phyloP scores from a whole-genome alignment of 2,888 invertebrate species.

The Diploptera punctata region DNA sequence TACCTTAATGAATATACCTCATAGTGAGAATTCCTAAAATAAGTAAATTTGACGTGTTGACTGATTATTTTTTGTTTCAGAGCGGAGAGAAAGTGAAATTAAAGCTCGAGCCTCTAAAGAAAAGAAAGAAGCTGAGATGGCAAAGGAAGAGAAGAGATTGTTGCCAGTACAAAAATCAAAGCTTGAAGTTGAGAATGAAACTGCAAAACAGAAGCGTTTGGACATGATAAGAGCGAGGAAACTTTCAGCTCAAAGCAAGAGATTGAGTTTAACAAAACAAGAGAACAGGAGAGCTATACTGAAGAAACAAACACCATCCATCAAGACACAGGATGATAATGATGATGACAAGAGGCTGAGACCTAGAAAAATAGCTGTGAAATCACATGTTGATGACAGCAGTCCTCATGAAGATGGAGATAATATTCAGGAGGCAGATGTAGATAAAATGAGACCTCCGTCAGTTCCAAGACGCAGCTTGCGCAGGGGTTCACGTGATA shows the following conservation, averaged over 20 bases:
- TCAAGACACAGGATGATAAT: background rate
- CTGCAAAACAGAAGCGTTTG: background rate
- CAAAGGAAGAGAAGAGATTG: background rate
- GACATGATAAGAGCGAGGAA: background rate
- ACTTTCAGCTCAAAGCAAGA: background rate
- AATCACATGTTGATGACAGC: background rate
- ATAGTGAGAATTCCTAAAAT: no score
- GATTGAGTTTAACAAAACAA: background rate
- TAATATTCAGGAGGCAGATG: background rate
- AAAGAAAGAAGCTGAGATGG: background rate
- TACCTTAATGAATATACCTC: no score
- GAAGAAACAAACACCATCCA: background rate
- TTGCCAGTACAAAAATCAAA: background rate
- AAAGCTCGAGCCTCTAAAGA: constrained; percentile 35
- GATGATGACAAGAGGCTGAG: background rate
- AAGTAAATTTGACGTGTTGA: no score
- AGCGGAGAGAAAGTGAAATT: constrained; percentile 40
- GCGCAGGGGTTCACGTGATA: constrained; percentile 19
- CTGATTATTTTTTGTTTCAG: constrained; percentile 39
- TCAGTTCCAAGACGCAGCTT: constrained; percentile 20
- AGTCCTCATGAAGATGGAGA: background rate
- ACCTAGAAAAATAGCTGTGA: background rate
- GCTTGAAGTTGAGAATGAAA: background rate
- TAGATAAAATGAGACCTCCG: background rate
- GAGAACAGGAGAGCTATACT: background rate